phyloP scores from a whole-genome alignment of 2,888 invertebrate species.

The Drosophila picticornis region DNA sequence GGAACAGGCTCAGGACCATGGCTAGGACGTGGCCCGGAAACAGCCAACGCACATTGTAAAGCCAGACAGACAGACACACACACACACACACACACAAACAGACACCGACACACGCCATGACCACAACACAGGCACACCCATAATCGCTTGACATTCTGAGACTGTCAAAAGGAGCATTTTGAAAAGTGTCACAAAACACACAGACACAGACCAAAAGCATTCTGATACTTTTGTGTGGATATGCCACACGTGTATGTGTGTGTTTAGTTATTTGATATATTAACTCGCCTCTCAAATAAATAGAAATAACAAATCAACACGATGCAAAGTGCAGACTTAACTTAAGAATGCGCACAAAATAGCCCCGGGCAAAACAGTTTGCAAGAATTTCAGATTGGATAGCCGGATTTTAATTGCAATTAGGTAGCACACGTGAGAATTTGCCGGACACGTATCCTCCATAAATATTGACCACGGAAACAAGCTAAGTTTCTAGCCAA shows the following conservation, averaged over 20 bases:
- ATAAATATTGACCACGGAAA: slow-evolving; percentile 47
- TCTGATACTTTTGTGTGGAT: neutral
- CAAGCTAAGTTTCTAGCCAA: slow-evolving; percentile 46
- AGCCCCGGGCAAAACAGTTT: neutral
- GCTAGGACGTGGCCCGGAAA: slow-evolving; percentile 46
- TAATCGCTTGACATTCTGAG: slow-evolving; percentile 65
- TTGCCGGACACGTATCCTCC: slow-evolving; percentile 21
- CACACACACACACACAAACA: slow-evolving; percentile 2
- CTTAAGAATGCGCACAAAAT: slow-evolving; percentile 13
- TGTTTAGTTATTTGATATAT: slow-evolving; percentile 52
- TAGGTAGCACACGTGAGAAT: slow-evolving; percentile 31
- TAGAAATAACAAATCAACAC: slow-evolving; percentile 36
- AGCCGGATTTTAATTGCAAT: slow-evolving; percentile 38
- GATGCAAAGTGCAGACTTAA: slow-evolving; percentile 16
- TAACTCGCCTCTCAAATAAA: slow-evolving; percentile 33
- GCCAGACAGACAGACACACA: slow-evolving; percentile 11
- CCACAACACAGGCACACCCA: slow-evolving; percentile 9
- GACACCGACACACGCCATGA: neutral
- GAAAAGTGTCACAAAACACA: slow-evolving; percentile 30
- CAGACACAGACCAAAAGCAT: neutral
- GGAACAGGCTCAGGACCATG: slow-evolving; percentile 26
- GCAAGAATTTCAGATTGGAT: slow-evolving; percentile 4
- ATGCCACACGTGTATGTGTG: neutral
- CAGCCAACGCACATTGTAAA: slow-evolving; percentile 32
- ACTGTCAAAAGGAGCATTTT: slow-evolving; percentile 54